These are phyloP conservation scores for Cavia aperea DNA, from an alignment of 2,113 vertebrate genomes.

Conservation along the genomic window DNA sequence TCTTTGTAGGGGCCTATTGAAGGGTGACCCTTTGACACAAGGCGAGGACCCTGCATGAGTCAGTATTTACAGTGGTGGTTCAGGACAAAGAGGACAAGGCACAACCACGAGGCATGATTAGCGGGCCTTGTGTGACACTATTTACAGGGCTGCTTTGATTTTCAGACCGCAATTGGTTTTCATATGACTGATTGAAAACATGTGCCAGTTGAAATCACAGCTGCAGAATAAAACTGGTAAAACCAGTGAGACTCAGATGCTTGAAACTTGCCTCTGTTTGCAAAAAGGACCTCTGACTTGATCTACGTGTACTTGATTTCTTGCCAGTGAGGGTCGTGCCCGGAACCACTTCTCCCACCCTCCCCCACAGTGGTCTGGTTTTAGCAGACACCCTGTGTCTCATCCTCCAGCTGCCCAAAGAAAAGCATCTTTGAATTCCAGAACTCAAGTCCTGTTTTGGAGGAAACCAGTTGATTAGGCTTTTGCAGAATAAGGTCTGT, in stretches of 20 bases:
- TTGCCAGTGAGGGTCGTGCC: constrained; percentile 45
- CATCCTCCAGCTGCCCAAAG: constrained; percentile 20
- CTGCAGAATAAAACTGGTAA: constrained; percentile 56
- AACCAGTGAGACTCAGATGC: constrained; percentile 50
- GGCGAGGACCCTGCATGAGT: constrained; percentile 47
- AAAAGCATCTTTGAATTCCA: constrained; percentile 48
- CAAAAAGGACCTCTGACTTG: constrained; percentile 54
- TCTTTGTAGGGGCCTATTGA: constrained; percentile 19
- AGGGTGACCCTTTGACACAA: constrained; percentile 37
- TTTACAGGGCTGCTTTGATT: constrained; percentile 65
- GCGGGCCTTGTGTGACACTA: constrained; percentile 51
- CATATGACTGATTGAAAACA: constrained; percentile 66
- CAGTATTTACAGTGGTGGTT: constrained; percentile 47
- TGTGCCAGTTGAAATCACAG: constrained; percentile 63
- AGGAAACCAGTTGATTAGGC: constrained; percentile 36
- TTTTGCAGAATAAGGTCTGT: constrained; percentile 34
- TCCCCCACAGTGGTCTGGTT: not conserved
- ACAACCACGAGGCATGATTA: constrained; percentile 59
- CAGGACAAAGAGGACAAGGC: constrained; percentile 49
- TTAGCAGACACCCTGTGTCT: not conserved
- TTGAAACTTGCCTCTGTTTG: constrained; percentile 57
- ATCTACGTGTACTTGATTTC: constrained; percentile 47
- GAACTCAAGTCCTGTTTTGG: constrained; percentile 29
- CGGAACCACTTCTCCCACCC: not conserved
- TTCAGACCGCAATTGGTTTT: constrained; percentile 61